Conservation (phyloP, 2,888 invertebrate species). For the Sarcophaga caerulescens region DNA sequence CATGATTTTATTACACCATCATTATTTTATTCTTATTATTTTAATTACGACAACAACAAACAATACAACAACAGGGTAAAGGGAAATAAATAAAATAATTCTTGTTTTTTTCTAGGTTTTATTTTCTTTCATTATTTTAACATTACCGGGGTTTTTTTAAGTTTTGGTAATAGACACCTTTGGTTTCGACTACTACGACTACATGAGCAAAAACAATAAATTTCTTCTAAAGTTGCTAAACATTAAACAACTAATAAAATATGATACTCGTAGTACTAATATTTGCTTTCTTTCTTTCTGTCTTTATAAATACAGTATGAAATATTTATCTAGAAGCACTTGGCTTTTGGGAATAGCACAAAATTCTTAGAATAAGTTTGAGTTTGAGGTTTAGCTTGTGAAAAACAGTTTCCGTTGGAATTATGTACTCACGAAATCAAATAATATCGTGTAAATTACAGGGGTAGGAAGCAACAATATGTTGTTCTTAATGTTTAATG, state of each 20-base stretch:
- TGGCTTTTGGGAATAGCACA: background rate
- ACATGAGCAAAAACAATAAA: conserved; percentile 37
- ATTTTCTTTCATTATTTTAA: conserved; percentile 40
- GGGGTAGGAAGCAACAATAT: background rate
- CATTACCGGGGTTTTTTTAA: conserved; percentile 11
- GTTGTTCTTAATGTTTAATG: background rate
- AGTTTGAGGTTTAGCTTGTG: background rate
- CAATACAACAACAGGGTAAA: background rate
- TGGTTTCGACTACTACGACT: conserved; percentile 15
- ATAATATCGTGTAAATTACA: background rate
- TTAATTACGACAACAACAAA: conserved; percentile 35
- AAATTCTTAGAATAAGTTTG: background rate
- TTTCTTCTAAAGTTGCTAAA: conserved; percentile 5
- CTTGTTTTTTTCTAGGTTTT: conserved; percentile 25
- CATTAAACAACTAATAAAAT: conserved; percentile 22
- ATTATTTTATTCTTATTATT: conserved; percentile 60
- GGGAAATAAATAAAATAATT: conserved; percentile 26
- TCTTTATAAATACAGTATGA: background rate
- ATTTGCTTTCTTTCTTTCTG: background rate
- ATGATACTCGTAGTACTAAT: conserved; percentile 2
- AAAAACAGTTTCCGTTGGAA: conserved; percentile 3
- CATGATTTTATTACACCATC: conserved; percentile 60
- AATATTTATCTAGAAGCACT: background rate
- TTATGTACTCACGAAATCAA: background rate
- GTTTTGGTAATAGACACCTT: conserved; percentile 55